These are phyloP conservation scores for Saccostrea glomerata DNA, from an alignment of 1,140 invertebrate species.

Conservation along the genomic window DNA sequence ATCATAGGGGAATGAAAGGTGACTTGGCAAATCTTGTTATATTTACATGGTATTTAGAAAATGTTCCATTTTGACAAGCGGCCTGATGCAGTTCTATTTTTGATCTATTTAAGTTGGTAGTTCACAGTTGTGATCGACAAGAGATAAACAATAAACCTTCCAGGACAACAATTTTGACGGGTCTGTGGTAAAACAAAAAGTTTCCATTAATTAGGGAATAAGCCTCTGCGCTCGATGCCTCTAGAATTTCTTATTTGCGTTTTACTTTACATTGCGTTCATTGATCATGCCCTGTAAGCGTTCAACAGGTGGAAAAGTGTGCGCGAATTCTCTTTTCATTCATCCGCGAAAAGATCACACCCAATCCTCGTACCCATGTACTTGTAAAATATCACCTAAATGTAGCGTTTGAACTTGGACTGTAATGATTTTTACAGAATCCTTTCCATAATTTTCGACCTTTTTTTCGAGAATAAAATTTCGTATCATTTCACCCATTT, in stretches of 20 bases:
- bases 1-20: not conserved
- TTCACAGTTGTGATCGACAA: not conserved
- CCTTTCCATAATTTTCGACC: not conserved
- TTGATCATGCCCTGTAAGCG: not conserved
- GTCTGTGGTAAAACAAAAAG: not conserved
- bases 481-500: no score
- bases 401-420: not conserved
- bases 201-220: not conserved
- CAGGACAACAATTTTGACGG: slow-evolving; percentile 24
- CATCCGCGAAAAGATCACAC: slow-evolving; percentile 20
- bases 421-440: not conserved
- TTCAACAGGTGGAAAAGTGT: not conserved
- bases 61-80: slow-evolving; percentile 7
- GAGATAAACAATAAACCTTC: not conserved
- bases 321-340: slow-evolving; percentile 2
- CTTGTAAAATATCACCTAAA: slow-evolving; percentile 19
- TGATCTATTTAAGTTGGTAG: not conserved
- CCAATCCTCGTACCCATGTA: not conserved
- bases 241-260: not conserved
- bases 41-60: slow-evolving; percentile 26
- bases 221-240: not conserved
- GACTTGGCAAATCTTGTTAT: not conserved
- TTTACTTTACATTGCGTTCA: not conserved
- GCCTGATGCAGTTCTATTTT: not conserved
- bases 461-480: no score